Base-by-base conservation (phyloP, 2,113 vertebrate species). In the Bungarus multicinctus region DNA sequence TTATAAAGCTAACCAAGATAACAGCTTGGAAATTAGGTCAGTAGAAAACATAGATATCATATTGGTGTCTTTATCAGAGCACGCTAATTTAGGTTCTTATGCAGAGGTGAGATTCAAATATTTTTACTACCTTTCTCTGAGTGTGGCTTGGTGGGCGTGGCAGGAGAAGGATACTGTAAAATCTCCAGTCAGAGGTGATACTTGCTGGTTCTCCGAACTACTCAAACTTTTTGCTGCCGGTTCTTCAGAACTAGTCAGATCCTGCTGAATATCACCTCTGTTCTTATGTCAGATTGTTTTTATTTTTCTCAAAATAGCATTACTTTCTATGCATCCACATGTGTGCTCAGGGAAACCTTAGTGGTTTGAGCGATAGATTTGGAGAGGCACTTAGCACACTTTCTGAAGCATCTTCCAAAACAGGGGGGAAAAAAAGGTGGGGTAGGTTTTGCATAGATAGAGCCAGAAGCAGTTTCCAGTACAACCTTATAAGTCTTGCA, bases 31-130 rank as follows among this genome's bases (percentile, higher is more conserved):
- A 91, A 94, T 92, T 25, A 92, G 81, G 45, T 74, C 94, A 89
- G 88, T 52, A 88, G 89, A 96, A 45, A 86, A 43, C 39, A 30
- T 0, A 64, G 16, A 54, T 18, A 91, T 1, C 27, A 92, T 58
- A 93, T 0, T 43, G 90, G n/a, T 7, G 10, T 85, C 85, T 94
- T 93, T 93, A 93, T 93, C 93, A 92, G 58, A 94, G 20, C 9
- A 34, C 47, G 25, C 34, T 93, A 10, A 43, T 91, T 18, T 52
- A 6, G 88, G 27, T n/a, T 93, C 89, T 0, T 94, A 14, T 92
- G 47, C 47, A 50, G 47, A 9, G 47, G 0, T 50, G 47, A 8
- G 47, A 50, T 50, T 50, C 47, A 50, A 50, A 9, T 50, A 1
- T 50, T 50, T 50, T 50, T 9, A 50, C 47, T 50, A 50, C 47